Evolutionary conservation across 2,888 invertebrate species (phyloP).

Genomic region (Eupithecia inturbata): DNA sequence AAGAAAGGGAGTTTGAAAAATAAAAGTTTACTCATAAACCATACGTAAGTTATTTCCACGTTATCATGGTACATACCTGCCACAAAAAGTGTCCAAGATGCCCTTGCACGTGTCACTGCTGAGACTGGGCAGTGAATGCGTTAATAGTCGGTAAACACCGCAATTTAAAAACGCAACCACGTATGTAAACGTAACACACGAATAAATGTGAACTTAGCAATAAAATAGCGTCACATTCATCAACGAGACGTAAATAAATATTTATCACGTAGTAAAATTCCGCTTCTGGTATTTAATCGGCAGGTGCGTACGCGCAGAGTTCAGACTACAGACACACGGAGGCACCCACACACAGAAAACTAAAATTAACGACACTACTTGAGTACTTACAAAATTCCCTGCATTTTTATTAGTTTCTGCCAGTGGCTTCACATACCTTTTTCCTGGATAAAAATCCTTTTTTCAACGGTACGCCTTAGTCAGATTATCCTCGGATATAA

Average conservation of each 20-base stretch:
- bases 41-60: too few species aligned
- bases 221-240: not conserved
- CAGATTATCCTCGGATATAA: too few species aligned
- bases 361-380: not conserved
- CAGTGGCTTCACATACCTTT: too few species aligned
- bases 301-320: constrained; percentile 23
- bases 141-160: not conserved
- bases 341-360: not conserved
- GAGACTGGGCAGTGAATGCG: not conserved
- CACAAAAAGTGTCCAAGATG: not conserved
- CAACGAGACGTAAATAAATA: constrained; percentile 2
- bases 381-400: too few species aligned
- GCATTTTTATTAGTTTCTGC: too few species aligned
- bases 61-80: too few species aligned
- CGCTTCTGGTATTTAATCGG: constrained; percentile 23
- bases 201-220: not conserved
- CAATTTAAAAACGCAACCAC: constrained; percentile 5
- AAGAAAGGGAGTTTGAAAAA: too few species aligned
- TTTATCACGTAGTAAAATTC: constrained; percentile 9
- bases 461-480: too few species aligned
- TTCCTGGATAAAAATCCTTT: too few species aligned
- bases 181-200: too few species aligned
- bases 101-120: not conserved
- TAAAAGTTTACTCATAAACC: too few species aligned
- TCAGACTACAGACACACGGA: constrained; percentile 13